Conservation (phyloP, 2,888 invertebrate species). For the Tholera decimalis region DNA sequence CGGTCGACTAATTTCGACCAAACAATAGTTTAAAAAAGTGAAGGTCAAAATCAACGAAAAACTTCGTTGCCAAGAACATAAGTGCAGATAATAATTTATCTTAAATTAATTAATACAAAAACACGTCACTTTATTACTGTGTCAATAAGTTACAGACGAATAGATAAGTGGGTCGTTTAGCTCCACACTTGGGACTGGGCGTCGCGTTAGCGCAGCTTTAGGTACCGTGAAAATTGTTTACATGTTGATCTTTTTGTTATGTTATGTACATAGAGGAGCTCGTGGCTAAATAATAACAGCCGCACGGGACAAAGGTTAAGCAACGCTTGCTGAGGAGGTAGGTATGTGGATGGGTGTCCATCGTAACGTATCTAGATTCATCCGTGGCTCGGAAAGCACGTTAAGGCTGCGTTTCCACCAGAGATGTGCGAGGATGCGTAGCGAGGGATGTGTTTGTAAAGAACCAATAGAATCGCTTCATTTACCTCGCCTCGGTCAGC, state of each 20-base stretch:
- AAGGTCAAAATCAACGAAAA: constrained; percentile 28
- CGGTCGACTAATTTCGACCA: constrained; percentile 33
- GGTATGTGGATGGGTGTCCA: no score
- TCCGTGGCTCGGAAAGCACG: no score
- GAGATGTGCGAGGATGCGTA: no score
- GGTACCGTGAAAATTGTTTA: constrained; percentile 12
- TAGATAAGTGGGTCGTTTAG: constrained; percentile 50
- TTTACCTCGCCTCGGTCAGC: no score
- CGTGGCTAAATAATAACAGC: no score
- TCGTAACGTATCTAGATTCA: no score
- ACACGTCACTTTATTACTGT: constrained; percentile 42
- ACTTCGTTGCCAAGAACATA: constrained; percentile 13
- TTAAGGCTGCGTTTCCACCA: no score
- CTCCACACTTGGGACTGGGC: constrained; percentile 21
- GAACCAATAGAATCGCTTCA: no score
- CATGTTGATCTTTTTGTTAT: constrained; percentile 25
- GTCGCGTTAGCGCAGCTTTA: constrained; percentile 20
- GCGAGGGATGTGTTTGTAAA: no score
- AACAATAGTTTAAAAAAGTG: constrained; percentile 25
- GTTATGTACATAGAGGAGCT: constrained; percentile 12
- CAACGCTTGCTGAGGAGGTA: no score
- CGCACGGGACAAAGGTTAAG: no score
- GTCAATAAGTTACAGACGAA: constrained; percentile 38
- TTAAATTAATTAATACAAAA: constrained; percentile 29
- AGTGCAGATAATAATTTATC: constrained; percentile 12